phyloP scores from a whole-genome alignment of 2,797 vertebrate genomes.

The Lepilemur ruficaudatus region DNA sequence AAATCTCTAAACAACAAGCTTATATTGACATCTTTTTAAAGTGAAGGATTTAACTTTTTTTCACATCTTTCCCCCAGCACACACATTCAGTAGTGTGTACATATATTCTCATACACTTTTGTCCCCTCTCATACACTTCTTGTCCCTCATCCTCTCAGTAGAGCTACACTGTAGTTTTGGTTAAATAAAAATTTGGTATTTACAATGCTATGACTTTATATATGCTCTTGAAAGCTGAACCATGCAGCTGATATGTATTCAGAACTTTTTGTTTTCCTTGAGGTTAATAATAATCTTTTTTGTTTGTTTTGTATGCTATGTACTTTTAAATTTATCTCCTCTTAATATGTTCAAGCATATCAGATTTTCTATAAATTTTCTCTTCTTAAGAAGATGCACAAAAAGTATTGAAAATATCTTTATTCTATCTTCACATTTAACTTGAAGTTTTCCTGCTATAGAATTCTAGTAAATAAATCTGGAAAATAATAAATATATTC shows the following conservation, averaged over 20 bases:
- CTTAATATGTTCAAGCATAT: background rate
- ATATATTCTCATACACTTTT: background rate
- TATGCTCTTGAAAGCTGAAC: background rate
- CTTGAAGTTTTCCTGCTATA: background rate
- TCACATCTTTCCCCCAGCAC: background rate
- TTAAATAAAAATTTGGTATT: constrained; percentile 17
- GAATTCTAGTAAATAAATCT: background rate
- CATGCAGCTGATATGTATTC: background rate
- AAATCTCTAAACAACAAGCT: background rate
- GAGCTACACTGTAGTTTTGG: background rate
- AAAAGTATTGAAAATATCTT: background rate
- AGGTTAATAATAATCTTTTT: background rate
- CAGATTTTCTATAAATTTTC: background rate
- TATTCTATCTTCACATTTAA: background rate
- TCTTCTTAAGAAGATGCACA: background rate
- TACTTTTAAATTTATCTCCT: background rate
- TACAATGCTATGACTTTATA: background rate
- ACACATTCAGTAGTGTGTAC: background rate
- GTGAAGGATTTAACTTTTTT: background rate
- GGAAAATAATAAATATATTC: background rate
- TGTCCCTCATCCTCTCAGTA: background rate
- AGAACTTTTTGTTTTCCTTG: background rate
- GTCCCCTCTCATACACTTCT: background rate
- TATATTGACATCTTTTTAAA: background rate
- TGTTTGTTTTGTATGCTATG: constrained; percentile 6